Conservation (phyloP, 2,113 vertebrate genomes). For the Tylochromis polylepis region DNA sequence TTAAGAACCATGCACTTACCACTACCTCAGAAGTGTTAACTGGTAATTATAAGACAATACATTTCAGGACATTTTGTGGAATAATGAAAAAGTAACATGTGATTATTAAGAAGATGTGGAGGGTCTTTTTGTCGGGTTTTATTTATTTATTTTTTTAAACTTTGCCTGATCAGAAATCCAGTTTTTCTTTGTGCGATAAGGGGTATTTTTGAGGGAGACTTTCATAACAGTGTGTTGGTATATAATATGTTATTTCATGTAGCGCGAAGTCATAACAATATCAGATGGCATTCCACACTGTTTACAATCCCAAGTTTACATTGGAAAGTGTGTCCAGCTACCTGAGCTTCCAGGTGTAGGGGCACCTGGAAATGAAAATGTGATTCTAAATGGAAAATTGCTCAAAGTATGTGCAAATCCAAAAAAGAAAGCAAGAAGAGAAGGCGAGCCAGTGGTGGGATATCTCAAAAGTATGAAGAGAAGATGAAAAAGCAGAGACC, state of each 20-base stretch:
- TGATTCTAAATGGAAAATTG: background rate
- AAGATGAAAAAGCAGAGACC: background rate
- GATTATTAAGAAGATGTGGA: background rate
- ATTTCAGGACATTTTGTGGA: background rate
- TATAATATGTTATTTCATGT: background rate
- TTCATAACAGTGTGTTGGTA: background rate
- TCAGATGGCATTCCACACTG: background rate
- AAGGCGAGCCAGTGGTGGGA: background rate
- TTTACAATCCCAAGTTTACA: background rate
- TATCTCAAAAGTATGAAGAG: background rate
- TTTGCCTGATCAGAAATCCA: background rate
- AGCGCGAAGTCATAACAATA: background rate
- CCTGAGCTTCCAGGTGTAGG: background rate
- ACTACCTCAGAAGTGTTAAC: background rate
- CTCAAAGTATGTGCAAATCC: background rate
- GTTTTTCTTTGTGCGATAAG: background rate
- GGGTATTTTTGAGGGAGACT: background rate
- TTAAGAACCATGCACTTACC: background rate
- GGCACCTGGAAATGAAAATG: background rate
- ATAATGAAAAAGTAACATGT: background rate
- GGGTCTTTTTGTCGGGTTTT: background rate
- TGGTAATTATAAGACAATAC: background rate
- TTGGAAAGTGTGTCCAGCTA: background rate
- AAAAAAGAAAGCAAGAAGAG: too few relatives aligned
- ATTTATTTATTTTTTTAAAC: background rate